Evolutionary conservation across 2,888 invertebrate species (phyloP).

Genomic region (Cordilura impudica): DNA sequence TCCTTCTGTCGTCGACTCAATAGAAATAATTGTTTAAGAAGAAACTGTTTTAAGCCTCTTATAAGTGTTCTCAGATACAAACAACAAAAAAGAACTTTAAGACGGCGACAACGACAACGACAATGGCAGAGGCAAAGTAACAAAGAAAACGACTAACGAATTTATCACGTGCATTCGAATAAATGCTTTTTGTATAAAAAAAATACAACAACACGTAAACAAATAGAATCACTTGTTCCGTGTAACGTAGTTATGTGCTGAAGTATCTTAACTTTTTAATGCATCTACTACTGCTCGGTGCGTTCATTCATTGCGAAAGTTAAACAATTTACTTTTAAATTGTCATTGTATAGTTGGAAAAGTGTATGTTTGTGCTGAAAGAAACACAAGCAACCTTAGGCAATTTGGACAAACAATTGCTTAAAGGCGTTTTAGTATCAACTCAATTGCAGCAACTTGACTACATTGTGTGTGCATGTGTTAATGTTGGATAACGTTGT

Average conservation of each 20-base stretch:
- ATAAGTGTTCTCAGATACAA: slow-evolving; percentile 19
- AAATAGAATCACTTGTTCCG: not conserved
- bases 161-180: slow-evolving; percentile 12
- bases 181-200: not conserved
- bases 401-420: slow-evolving; percentile 54
- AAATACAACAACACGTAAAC: not conserved
- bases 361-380: slow-evolving; percentile 4
- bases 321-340: slow-evolving; percentile 20
- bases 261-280: not conserved
- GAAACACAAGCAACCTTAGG: slow-evolving; percentile 29
- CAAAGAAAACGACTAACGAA: slow-evolving; percentile 5
- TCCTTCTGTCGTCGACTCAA: slow-evolving; percentile 22
- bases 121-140: slow-evolving; percentile 3
- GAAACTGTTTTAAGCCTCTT: slow-evolving; percentile 32
- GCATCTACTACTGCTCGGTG: slow-evolving; percentile 26
- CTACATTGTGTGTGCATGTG: slow-evolving; percentile 15
- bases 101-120: not conserved
- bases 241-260: not conserved
- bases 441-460: slow-evolving; percentile 54
- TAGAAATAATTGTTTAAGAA: slow-evolving; percentile 25
- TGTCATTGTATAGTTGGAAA: slow-evolving; percentile 6
- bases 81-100: not conserved
- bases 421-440: slow-evolving; percentile 47
- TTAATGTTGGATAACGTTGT: slow-evolving; percentile 42
- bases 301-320: slow-evolving; percentile 28